These are phyloP conservation scores for Eristalinus aeneus DNA, from an alignment of 2,888 invertebrate genomes.

Conservation along the genomic window DNA sequence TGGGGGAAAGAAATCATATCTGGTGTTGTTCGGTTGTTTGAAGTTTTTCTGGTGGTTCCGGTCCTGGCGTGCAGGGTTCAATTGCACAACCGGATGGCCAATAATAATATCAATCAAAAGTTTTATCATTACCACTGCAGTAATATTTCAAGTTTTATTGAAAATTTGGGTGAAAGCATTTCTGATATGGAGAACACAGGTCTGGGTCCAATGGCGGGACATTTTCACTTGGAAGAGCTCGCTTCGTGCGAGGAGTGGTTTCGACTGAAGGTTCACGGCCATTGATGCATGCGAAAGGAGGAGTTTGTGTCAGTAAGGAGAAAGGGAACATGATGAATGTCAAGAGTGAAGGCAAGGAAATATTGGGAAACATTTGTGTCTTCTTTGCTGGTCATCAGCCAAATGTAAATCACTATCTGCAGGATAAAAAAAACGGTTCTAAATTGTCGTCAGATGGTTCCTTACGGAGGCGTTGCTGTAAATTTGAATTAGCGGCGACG, in stretches of 20 bases:
- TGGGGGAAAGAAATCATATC: slow-evolving; percentile 54
- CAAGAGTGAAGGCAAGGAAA: too few species aligned
- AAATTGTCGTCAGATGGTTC: too few species aligned
- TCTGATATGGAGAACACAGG: background rate
- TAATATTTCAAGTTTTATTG: slow-evolving; percentile 58
- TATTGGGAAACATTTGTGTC: too few species aligned
- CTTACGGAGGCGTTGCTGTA: too few species aligned
- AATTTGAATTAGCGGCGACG: too few species aligned
- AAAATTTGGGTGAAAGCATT: slow-evolving; percentile 44
- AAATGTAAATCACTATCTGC: too few species aligned
- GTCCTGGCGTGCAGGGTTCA: slow-evolving; percentile 22
- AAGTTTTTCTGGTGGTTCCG: slow-evolving; percentile 23
- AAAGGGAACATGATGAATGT: too few species aligned
- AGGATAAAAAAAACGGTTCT: too few species aligned
- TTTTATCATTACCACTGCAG: slow-evolving; percentile 62
- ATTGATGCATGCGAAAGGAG: background rate
- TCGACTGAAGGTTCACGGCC: background rate
- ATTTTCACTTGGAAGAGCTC: background rate
- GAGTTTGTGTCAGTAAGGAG: too few species aligned
- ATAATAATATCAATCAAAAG: slow-evolving; percentile 64
- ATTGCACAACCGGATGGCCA: slow-evolving; percentile 42
- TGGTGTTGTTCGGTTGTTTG: slow-evolving; percentile 48
- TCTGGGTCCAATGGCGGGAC: background rate
- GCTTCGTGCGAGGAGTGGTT: background rate
- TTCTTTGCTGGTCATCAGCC: too few species aligned